Base-by-base conservation (phyloP, 2,888 invertebrate species). In the Phanerotoma sp. region DNA sequence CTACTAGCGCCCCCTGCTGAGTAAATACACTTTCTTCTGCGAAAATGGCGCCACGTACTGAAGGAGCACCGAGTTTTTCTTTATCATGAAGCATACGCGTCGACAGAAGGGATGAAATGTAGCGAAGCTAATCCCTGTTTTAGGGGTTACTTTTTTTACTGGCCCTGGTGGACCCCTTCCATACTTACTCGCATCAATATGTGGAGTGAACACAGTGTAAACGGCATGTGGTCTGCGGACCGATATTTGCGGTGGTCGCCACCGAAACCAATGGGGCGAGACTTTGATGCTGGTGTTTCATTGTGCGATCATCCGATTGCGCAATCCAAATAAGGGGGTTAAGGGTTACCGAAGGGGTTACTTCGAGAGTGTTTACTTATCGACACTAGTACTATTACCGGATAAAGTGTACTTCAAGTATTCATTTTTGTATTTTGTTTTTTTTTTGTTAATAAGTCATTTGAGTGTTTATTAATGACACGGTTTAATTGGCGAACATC, bases 71-170 rank as follows among this genome's bases (percentile, higher is more conserved):
- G 9, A 37, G 38, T 45, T 25, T 44, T 45, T 51, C 44, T 50
- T 40, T 42, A 50, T 45, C 35, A 16, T 38, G 38, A 57, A 67
- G 69, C 73, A 73, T 74, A 74, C 74, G 73, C 72, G 68, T 63
- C 67, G 73, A 72, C 75, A 75, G 69, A 74, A 75, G 74, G 75
- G 74, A 66, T 68, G 68, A 74, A 75, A 75, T 74, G 76, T 74
- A 75, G 73, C 74, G 73, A 69, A 63, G 69, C 74, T 75, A 75
- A 76, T 75, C 75, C 73, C 58, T 68, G 66, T 57, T 59, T 55
- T 62, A n/a, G 33, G 22, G 48, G 35, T 44, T 44, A 15, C 25
- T 44, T 46, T 16, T n/a, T 32, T 11, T 32, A 18, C 10, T 32
- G 20, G 18, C 10, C 13, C 16, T 7, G n/a, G n/a, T 9, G 20